Base-by-base conservation (phyloP, 2,797 vertebrate genomes). In the Gymnopithys bicolor region DNA sequence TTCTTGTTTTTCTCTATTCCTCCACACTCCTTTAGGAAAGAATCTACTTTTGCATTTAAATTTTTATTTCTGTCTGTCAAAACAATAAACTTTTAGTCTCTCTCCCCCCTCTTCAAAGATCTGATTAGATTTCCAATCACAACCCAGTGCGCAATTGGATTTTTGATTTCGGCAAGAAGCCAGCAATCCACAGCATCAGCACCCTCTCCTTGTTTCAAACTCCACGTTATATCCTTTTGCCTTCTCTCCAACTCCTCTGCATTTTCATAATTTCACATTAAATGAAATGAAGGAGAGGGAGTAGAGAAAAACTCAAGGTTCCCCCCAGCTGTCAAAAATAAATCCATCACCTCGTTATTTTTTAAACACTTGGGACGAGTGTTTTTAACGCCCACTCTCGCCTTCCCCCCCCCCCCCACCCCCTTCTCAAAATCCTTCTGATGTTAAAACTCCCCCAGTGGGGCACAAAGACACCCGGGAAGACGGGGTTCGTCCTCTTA, bases 101-200 rank as follows among this genome's bases (percentile, higher is more conserved):
- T 82, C 84, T 96, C 89, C 41, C 87, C 91, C 96, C 62, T 93
- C 90, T 97, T 96, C 97, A 84, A 96, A 97, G 97, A 98, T 98
- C 98, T 98, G 98, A 99, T 99, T 99, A 98, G 98, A 98, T 99
- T 99, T 99, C 98, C 98, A 98, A 98, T 99, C 99, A 99, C 99
- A 99, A 98, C 97, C 98, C 98, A 98, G 98, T 99, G 98, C 98
- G 98, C 98, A 98, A 98, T 96, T 96, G 98, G 97, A 97, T 97
- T 97, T 97, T 97, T 97, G 86, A 96, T 97, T 97, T 97, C 95
- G 97, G 97, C 96, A 89, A 87, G 92, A 93, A 90, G 95, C 89
- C 96, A 94, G 97, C 89, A 93, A 94, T 89, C 94, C 96, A 94
- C 96, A 89, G 92, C 93, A 87, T 79, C 95, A 90, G 95, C 88